Evolutionary conservation across 2,888 invertebrate species (phyloP), one percentile per base, ranked within the genome.

Genomic region (Choristoneura rosaceana): DNA sequence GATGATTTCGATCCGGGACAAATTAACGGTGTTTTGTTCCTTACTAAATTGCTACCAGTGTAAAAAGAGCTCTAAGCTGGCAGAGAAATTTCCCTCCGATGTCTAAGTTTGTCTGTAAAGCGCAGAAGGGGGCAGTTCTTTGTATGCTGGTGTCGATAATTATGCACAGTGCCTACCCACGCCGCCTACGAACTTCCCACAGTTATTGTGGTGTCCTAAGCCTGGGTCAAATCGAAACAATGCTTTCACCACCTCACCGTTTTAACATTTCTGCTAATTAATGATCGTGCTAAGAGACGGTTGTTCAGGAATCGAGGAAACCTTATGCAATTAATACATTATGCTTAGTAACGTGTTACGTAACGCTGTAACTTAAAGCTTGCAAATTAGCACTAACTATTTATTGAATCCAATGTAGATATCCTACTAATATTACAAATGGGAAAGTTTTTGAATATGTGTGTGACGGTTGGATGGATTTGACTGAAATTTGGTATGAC

Each of bases 121-220:
- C 64, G 59, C 45, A 63, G 69, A 68, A 55, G 58, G 71, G 61
- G 69, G 74, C 60, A 77, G 87, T 71, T 82, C 86, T 78, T 47
- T 55, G 64, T 81, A 79, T 34, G 68, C 69, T 82, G 84, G 87
- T 71, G 65, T 74, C 63, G 65, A 77, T 86, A 87, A 88, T 90
- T 90, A 89, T 87, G 81, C 82, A 78, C 78, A 81, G 67, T 69
- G 64, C 60, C 76, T 74, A 75, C 88, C 88, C 80, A 90, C 89
- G 82, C 84, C 87, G 78, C 89, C 89, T 78, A 87, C 88, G 74
- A 70, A 64, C 89, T 85, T 89, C 90, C 89, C 88, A 90, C 88
- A 76, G 77, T 66, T 77, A 78, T 77, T 78, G 81, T 81, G 81
- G 80, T 81, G 75, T 78, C 77, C 78, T 77, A 74, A 74, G 66